A percentile compares a stretch with the other conserved stretches of the same genome.
Conservation (phyloP, 23 tunicate genomes). For the Pegea sp. region DNA sequence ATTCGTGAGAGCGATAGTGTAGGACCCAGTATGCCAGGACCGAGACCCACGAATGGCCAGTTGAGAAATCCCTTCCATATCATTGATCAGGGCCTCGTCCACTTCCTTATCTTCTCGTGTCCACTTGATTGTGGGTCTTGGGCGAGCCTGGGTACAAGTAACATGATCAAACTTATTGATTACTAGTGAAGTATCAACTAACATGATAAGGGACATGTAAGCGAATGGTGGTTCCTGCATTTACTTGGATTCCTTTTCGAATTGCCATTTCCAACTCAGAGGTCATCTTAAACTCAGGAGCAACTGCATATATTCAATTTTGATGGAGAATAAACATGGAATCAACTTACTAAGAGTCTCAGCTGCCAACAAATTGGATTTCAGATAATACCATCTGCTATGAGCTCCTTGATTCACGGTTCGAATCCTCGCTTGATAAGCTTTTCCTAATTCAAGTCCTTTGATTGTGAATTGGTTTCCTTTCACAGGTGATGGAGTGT, state of each 20-base stretch:
- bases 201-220: slow-evolving; percentile 85
- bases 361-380: slow-evolving; percentile 5
- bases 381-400: slow-evolving; percentile 25
- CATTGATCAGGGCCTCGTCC: slow-evolving; percentile 36
- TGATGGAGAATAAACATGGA: neutral
- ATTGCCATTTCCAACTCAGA: slow-evolving; percentile 57
- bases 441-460: slow-evolving; percentile 35
- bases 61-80: slow-evolving; percentile 59
- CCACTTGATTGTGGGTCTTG: slow-evolving; percentile 52
- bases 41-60: slow-evolving; percentile 29
- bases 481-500: slow-evolving; percentile 48
- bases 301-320: slow-evolving; percentile 13
- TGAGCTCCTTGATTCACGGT: slow-evolving; percentile 43
- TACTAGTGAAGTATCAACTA: neutral
- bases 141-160: slow-evolving; percentile 35
- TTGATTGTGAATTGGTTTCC: slow-evolving; percentile 51
- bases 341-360: slow-evolving; percentile 20
- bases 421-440: slow-evolving; percentile 59
- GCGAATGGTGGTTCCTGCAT: slow-evolving; percentile 86
- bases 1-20: slow-evolving; percentile 42
- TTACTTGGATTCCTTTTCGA: slow-evolving; percentile 61
- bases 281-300: slow-evolving; percentile 74
- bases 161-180: neutral
- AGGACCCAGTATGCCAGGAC: slow-evolving; percentile 57
- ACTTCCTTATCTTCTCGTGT: slow-evolving; percentile 31